Percentiles rank a stretch among this genome's conserved stretches.
Evolutionary conservation across 2,113 vertebrate genomes (phyloP).

Genomic region (Oreotragus oreotragus): DNA sequence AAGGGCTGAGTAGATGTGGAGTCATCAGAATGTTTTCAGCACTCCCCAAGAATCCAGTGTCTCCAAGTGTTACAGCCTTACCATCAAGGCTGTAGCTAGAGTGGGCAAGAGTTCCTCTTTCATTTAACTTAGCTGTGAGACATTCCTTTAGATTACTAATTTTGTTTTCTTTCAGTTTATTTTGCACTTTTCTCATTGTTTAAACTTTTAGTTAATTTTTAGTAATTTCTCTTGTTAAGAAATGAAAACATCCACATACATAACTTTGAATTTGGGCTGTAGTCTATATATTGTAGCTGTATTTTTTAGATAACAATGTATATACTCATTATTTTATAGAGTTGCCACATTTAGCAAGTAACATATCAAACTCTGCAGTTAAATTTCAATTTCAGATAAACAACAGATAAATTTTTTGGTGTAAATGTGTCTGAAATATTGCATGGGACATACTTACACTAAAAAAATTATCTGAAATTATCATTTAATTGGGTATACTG

Average conservation of each 20-base stretch:
- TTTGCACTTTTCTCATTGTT: neutral
- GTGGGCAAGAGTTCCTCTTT: neutral
- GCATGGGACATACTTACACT: neutral
- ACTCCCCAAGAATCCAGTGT: neutral
- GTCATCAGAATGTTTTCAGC: neutral
- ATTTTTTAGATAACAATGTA: neutral
- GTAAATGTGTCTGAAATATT: neutral
- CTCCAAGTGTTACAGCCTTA: neutral
- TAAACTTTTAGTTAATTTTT: neutral
- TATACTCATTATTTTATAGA: neutral
- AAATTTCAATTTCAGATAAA: constrained; percentile 10
- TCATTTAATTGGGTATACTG: constrained; percentile 1
- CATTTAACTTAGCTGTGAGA: neutral
- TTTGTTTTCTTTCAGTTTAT: neutral
- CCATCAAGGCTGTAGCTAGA: neutral
- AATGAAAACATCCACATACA: neutral
- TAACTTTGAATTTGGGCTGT: neutral
- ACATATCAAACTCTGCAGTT: neutral
- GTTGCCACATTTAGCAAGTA: neutral
- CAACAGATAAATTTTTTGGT: neutral
- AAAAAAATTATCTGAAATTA: neutral
- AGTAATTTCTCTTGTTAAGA: constrained; percentile 13
- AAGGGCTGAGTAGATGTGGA: neutral
- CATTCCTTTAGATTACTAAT: neutral
- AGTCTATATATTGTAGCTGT: neutral